Percentiles rank a stretch among this genome's conserved stretches.
Evolutionary conservation across 2,113 vertebrate genomes (phyloP).

Genomic region (Recurvirostra avosetta): DNA sequence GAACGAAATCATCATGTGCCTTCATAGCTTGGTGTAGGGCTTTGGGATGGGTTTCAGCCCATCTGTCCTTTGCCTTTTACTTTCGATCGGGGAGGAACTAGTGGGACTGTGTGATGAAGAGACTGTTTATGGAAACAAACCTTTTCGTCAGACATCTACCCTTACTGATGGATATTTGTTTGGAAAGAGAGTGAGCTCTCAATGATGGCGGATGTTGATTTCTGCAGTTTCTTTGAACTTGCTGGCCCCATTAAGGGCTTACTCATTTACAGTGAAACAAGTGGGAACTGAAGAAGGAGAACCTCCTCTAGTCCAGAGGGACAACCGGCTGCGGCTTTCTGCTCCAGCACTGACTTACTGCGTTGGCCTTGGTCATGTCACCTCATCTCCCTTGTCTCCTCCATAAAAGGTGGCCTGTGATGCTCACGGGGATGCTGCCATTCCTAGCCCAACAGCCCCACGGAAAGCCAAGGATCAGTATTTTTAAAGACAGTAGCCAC

Average conservation of each 20-base stretch:
- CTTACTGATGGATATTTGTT: background rate
- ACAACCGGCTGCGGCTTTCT: background rate
- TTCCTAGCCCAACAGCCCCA: background rate
- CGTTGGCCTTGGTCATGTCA: background rate
- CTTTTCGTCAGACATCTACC: background rate
- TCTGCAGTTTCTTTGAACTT: background rate
- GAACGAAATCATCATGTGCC: background rate
- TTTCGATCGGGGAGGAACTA: background rate
- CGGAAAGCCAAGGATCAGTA: background rate
- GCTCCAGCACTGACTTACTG: background rate
- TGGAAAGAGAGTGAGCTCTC: background rate
- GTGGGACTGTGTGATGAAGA: background rate
- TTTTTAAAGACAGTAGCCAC: background rate
- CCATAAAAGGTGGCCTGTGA: fast-evolving
- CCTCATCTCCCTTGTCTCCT: background rate
- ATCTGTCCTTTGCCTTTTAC: background rate
- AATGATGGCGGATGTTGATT: background rate
- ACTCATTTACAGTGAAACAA: background rate
- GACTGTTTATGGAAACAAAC: background rate
- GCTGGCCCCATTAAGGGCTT: background rate
- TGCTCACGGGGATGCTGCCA: background rate
- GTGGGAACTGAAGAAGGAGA: background rate
- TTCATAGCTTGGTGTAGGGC: background rate
- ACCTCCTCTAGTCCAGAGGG: background rate
- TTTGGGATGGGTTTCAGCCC: background rate